A percentile compares a stretch with the other conserved stretches of the same genome.
These are phyloP conservation scores for Physella acuta DNA, from an alignment of 1,140 invertebrate species.

Conservation along the genomic window DNA sequence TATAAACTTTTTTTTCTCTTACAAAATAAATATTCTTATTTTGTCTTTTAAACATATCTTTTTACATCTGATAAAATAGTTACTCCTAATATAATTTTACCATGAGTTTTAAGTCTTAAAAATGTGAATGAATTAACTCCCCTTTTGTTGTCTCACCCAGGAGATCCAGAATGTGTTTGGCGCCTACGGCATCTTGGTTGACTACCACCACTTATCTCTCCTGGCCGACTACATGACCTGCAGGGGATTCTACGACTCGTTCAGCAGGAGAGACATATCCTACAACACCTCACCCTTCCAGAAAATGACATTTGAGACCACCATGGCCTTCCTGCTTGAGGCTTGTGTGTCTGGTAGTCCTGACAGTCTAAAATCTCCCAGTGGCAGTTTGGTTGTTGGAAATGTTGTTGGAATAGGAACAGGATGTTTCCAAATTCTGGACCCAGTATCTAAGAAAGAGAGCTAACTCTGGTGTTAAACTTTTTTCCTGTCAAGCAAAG, in stretches of 20 bases:
- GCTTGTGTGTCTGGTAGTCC: constrained; percentile 71
- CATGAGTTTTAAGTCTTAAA: background rate
- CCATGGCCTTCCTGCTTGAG: constrained; percentile 81
- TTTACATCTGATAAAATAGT: too few species aligned
- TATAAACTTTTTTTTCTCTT: too few species aligned
- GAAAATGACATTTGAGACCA: constrained; percentile 97
- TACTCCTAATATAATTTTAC: too few species aligned
- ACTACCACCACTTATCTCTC: constrained; percentile 87
- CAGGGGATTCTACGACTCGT: constrained; percentile 83
- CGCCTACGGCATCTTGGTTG: constrained; percentile 94
- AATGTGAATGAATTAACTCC: background rate
- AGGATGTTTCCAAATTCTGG: constrained; percentile 72
- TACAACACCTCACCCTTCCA: constrained; percentile 87
- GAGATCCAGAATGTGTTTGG: constrained; percentile 92
- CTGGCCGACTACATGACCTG: constrained; percentile 98
- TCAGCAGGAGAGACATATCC: constrained; percentile 88
- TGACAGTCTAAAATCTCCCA: constrained; percentile 83
- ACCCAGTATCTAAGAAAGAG: constrained; percentile 30
- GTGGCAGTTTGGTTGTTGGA: constrained; percentile 84
- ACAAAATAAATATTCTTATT: too few species aligned
- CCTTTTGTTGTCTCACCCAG: constrained; percentile 50
- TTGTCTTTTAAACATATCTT: too few species aligned
- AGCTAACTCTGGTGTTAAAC: too few species aligned
- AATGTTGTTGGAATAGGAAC: constrained; percentile 82
- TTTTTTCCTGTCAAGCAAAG: too few species aligned